A percentile compares a stretch with the other conserved stretches of the same genome.
Conservation (phyloP, 2,113 vertebrate genomes). For the Urocitellus parryii region DNA sequence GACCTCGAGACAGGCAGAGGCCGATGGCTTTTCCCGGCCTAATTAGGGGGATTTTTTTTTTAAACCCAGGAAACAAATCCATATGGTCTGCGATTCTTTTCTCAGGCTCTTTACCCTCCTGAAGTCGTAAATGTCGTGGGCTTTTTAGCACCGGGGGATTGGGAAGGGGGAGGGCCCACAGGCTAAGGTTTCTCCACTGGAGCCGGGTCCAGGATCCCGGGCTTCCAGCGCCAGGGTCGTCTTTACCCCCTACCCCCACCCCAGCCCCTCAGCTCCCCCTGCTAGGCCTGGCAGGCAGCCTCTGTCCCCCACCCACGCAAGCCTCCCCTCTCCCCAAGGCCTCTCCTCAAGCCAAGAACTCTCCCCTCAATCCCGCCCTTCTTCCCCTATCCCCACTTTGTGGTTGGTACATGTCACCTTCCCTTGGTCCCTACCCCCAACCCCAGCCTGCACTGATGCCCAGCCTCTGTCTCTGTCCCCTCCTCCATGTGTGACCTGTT, state of each 20-base stretch:
- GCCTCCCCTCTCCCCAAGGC: not conserved
- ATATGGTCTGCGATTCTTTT: slow-evolving; percentile 80
- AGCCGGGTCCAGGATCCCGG: slow-evolving; percentile 46
- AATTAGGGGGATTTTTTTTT: slow-evolving; percentile 77
- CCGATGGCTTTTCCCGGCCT: slow-evolving; percentile 72
- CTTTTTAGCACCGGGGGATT: slow-evolving; percentile 75
- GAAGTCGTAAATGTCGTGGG: slow-evolving; percentile 81
- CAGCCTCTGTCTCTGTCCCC: not conserved
- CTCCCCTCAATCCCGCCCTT: not conserved
- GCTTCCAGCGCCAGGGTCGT: slow-evolving; percentile 42
- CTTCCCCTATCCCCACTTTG: accelerated
- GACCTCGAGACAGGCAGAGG: slow-evolving; percentile 60
- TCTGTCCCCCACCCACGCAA: slow-evolving; percentile 30
- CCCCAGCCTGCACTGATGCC: accelerated
- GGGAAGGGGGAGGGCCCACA: slow-evolving; percentile 21
- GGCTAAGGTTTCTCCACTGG: slow-evolving; percentile 73
- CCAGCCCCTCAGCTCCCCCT: not conserved
- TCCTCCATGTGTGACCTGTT: not conserved
- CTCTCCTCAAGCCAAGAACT: not conserved
- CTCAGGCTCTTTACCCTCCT: slow-evolving; percentile 83
- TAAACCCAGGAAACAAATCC: slow-evolving; percentile 81
- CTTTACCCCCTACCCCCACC: not conserved
- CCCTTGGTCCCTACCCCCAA: accelerated
- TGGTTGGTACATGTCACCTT: not conserved
- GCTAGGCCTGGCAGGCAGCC: slow-evolving; percentile 56